Percentiles rank a stretch among this genome's conserved stretches.
Evolutionary conservation across 2,888 invertebrate species (phyloP).

Genomic region (Choristoneura rosaceana): DNA sequence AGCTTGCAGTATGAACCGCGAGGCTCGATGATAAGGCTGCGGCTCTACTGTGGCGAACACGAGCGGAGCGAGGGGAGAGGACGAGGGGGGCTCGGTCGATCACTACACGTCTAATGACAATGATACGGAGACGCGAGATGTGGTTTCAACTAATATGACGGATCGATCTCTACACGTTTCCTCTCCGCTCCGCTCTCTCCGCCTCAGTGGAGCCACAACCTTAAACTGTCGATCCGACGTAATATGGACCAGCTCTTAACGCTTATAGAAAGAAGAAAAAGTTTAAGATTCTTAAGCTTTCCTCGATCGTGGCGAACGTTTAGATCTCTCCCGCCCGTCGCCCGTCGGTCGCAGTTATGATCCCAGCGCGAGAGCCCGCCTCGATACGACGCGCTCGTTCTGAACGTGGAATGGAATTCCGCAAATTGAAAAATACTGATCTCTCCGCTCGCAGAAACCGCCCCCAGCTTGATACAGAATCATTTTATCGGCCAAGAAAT

Average conservation of each 20-base stretch:
- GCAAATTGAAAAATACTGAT: conserved; percentile 24
- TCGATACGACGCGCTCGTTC: background rate
- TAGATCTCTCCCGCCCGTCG: background rate
- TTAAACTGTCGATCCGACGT: too few species aligned
- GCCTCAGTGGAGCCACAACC: too few species aligned
- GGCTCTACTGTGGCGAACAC: too few species aligned
- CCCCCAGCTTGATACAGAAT: background rate
- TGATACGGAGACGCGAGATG: too few species aligned
- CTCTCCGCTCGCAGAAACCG: background rate
- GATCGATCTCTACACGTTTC: too few species aligned
- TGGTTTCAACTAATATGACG: too few species aligned
- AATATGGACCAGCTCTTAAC: background rate
- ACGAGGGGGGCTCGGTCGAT: too few species aligned
- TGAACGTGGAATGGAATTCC: conserved; percentile 4
- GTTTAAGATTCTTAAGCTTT: background rate
- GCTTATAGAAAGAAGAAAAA: background rate
- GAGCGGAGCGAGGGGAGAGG: too few species aligned
- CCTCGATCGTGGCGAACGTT: background rate
- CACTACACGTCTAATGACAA: too few species aligned
- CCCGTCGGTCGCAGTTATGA: background rate
- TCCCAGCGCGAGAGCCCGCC: background rate
- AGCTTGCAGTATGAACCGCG: too few species aligned
- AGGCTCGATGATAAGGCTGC: too few species aligned
- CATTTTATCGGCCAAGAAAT: conserved; percentile 19
- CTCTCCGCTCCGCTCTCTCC: too few species aligned